phyloP scores from a whole-genome alignment of 2,797 vertebrate genomes.

The Sphenopsis melanotis region DNA sequence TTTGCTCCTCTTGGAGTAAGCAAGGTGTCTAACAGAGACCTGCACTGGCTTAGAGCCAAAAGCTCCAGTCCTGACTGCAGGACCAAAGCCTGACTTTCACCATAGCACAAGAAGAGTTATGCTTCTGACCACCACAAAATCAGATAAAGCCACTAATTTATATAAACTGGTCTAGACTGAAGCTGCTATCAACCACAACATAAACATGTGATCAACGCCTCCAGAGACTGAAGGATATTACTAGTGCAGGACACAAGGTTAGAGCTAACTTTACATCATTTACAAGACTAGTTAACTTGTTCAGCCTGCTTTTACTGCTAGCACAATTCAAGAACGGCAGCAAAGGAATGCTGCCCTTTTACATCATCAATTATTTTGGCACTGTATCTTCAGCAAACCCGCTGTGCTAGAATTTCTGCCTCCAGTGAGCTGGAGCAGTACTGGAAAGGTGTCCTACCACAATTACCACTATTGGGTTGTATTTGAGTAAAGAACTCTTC shows the following conservation, averaged over 20 bases:
- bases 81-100: neutral
- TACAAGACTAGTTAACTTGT: neutral
- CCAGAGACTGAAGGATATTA: neutral
- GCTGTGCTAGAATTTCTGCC: neutral
- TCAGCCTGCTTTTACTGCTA: neutral
- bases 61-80: neutral
- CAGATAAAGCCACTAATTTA: constrained; percentile 4
- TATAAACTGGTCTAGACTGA: neutral
- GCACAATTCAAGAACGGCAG: neutral
- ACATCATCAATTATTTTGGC: neutral
- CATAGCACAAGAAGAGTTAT: neutral
- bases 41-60: neutral
- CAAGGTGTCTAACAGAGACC: neutral
- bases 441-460: neutral
- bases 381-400: neutral
- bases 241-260: neutral
- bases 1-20: neutral
- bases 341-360: neutral
- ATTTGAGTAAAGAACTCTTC: neutral
- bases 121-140: neutral
- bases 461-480: neutral
- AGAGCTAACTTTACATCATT: neutral
- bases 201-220: neutral
- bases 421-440: neutral
- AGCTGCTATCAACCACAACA: neutral